Base-by-base conservation (phyloP, 2,888 invertebrate species). In the Carcina quercana region DNA sequence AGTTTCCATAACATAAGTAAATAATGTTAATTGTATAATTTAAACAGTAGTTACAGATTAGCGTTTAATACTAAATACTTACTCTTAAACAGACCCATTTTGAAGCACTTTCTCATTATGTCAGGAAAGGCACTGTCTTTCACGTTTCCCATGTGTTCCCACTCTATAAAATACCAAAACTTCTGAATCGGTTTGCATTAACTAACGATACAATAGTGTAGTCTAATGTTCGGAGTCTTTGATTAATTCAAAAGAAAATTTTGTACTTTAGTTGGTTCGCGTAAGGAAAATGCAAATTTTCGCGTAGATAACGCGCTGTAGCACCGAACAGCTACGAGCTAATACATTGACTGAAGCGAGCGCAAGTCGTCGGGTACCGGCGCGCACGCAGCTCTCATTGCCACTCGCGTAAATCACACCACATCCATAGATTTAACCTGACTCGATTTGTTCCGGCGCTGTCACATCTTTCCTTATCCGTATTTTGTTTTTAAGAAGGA, bases 51-150 rank as follows among this genome's bases (percentile, higher is more conserved):
- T n/a, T n/a, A n/a, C n/a, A n/a, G n/a, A n/a, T n/a, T n/a, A n/a
- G n/a, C 22, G 12, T n/a, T n/a, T n/a, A 27, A n/a, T 5, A 20
- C n/a, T 15, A 28, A 42, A 42, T 52, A 82, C 82, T 82, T 54
- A 83, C 83, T 78, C 56, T 79, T 82, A 30, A 80, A 80, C 32
- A 83, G 64, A 36, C 82, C 78, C 78, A 80, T 80, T 59, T 83
- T 83, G 60, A 83, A 82, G 51, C 74, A 80, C 69, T 79, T 82
- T 64, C 79, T 61, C 79, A 83, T 76, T 43, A 66, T 73, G 61
- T 70, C 62, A 32, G 74, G 56, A 46, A 76, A 54, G 25, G 60
- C 54, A 32, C 59, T 63, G 32, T 55, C 48, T 60, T 59, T 72
- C 47, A 60, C 46, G 49, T 73, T 71, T 47, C 67, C 74, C 74